Base-by-base conservation (phyloP, 2,888 invertebrate genomes). In the Lydus trimaculatus region DNA sequence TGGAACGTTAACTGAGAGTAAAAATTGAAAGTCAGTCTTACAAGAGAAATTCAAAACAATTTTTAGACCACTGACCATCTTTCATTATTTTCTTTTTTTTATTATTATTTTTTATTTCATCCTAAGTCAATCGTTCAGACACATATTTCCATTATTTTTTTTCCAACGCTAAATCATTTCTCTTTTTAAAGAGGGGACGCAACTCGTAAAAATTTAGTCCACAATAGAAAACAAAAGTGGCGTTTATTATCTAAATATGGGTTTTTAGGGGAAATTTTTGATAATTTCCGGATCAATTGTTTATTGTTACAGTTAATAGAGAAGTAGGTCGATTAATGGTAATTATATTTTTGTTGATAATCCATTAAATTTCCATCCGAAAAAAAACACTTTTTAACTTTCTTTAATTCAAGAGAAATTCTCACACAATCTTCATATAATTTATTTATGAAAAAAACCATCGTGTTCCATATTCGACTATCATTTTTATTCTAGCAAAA, bases 41-140 rank as follows among this genome's bases (percentile, higher is more conserved):
- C 78, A 77, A 82, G 82, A 82, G 82, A 84, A 84, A 82, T 83
- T 81, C 80, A 78, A 81, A 80, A 77, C 75, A 76, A 81, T 81
- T 82, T 82, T 82, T 80, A 80, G 80, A 79, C 78, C 79, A 76
- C 69, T 78, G 79, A 78, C 75, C 79, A 79, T 80, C 75, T 76
- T 67, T 75, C 73, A 73, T 76, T 72, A 73, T 70, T 58, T 60
- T 65, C 71, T 78, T 74, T 72, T 71, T 71, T 76, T 75, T 77
- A 78, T 78, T 74, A 70, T 75, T 70, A 78, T 78, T 80, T 80
- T n/a, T n/a, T n/a, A n/a, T n/a, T n/a, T n/a, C n/a, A n/a, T n/a
- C n/a, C 36, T 6, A 43, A 43, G 7, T 81, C 81, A 80, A 78
- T 75, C 78, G 74, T 73, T 72, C 67, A 64, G 64, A 39, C 39